Conservation (phyloP, 1,140 invertebrate genomes). For the Leptinotarsa defecta region DNA sequence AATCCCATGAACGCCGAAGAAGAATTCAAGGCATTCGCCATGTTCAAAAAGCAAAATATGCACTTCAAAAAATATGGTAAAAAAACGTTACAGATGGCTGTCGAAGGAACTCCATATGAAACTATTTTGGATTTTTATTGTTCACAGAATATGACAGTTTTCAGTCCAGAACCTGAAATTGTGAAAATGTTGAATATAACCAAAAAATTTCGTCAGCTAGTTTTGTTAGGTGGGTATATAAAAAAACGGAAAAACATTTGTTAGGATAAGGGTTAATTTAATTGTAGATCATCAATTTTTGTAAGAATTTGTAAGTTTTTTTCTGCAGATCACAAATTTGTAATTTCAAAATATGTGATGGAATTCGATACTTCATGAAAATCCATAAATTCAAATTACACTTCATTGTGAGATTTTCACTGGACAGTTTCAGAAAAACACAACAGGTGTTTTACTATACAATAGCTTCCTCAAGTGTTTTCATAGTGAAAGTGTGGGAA, state of each 20-base stretch:
- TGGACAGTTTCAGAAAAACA: too few relatives aligned
- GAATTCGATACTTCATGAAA: too few relatives aligned
- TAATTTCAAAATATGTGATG: too few relatives aligned
- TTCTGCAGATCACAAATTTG: too few relatives aligned
- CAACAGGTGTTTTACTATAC: too few relatives aligned
- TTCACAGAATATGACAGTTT: constrained; percentile 65
- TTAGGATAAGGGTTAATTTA: too few relatives aligned
- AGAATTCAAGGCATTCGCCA: constrained; percentile 64
- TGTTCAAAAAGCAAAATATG: constrained; percentile 68
- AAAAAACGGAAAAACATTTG: neutral
- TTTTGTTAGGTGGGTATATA: constrained; percentile 63
- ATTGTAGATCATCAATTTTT: too few relatives aligned
- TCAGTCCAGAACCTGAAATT: constrained; percentile 65
- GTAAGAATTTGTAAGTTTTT: too few relatives aligned
- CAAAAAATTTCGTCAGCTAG: constrained; percentile 66
- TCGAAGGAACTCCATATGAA: constrained; percentile 66
- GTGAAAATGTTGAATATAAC: constrained; percentile 63
- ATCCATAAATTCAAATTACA: too few relatives aligned
- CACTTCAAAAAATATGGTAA: constrained; percentile 66
- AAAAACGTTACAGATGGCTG: constrained; percentile 64
- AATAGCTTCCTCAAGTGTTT: too few relatives aligned
- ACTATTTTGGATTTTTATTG: constrained; percentile 62
- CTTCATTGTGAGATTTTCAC: too few relatives aligned
- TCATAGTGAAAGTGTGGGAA: too few relatives aligned
- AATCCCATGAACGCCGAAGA: constrained; percentile 69